Evolutionary conservation across 2,888 invertebrate species (phyloP).

Genomic region (Chrysolina haemoptera): DNA sequence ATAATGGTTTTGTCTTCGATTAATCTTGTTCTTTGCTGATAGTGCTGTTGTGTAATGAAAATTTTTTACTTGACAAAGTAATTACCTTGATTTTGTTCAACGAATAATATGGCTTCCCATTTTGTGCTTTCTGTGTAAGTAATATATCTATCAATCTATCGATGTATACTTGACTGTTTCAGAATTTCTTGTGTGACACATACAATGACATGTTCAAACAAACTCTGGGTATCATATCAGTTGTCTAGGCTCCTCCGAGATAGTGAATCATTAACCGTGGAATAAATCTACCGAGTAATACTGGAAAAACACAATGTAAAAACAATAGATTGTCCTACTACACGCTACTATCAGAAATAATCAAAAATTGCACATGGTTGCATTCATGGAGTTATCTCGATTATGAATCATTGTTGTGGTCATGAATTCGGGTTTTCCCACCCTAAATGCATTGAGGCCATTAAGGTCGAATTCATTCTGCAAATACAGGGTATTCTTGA

Average conservation of each 20-base stretch:
- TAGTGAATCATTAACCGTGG: constrained; percentile 34
- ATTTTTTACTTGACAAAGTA: no score
- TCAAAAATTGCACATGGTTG: constrained; percentile 67
- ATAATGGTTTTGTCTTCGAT: no score
- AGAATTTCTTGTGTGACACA: background rate
- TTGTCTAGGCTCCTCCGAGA: constrained; percentile 24
- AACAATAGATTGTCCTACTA: constrained; percentile 53
- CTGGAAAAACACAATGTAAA: constrained; percentile 48
- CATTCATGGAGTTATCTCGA: constrained; percentile 58
- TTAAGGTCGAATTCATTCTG: constrained; percentile 9
- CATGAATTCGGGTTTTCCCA: constrained; percentile 52
- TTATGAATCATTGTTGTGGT: constrained; percentile 48
- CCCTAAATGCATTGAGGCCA: constrained; percentile 15
- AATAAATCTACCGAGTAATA: constrained; percentile 31
- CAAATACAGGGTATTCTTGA: background rate
- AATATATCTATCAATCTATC: no score
- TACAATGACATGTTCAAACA: background rate
- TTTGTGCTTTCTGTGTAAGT: no score
- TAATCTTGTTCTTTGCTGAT: no score
- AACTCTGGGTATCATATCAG: constrained; percentile 12
- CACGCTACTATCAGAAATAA: constrained; percentile 62
- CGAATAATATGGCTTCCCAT: no score
- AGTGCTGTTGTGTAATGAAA: no score
- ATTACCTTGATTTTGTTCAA: no score
- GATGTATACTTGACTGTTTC: no score